Percentiles rank a stretch among this genome's conserved stretches.
phyloP scores from a whole-genome alignment of 2,113 vertebrate genomes.

The Aegotheles bennettii region DNA sequence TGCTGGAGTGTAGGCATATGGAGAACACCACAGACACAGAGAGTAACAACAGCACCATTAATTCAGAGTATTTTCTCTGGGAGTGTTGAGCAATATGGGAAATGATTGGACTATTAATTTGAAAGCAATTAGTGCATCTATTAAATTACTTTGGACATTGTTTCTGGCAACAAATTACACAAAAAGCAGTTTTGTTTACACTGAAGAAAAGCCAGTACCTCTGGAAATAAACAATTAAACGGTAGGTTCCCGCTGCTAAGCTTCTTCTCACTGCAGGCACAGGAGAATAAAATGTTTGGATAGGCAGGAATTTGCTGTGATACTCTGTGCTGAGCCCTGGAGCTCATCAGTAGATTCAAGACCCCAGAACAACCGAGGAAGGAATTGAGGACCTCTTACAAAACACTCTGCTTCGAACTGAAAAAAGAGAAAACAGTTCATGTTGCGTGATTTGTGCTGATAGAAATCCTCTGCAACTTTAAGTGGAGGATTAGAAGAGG shows the following conservation, averaged over 20 bases:
- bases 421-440: background rate
- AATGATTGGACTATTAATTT: background rate
- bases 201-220: constrained; percentile 3
- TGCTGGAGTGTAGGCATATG: background rate
- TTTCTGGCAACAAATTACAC: constrained; percentile 10
- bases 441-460: rapidly evolving
- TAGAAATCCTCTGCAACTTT: background rate
- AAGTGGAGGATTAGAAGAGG: background rate
- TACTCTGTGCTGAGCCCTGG: background rate
- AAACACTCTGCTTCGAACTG: background rate
- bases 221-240: constrained; percentile 25
- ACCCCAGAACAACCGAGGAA: background rate
- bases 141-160: background rate
- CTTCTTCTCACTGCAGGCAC: background rate
- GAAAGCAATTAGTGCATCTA: background rate
- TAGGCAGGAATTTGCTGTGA: background rate
- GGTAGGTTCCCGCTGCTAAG: background rate
- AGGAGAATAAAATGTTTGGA: constrained; percentile 12
- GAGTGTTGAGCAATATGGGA: background rate
- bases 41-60: background rate
- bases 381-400: background rate
- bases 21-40: background rate
- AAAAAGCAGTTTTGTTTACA: constrained; percentile 13
- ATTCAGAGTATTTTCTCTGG: background rate
- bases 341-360: background rate